These are phyloP conservation scores for Glaucidium brasilianum DNA, from an alignment of 2,113 vertebrate species.

Conservation along the genomic window DNA sequence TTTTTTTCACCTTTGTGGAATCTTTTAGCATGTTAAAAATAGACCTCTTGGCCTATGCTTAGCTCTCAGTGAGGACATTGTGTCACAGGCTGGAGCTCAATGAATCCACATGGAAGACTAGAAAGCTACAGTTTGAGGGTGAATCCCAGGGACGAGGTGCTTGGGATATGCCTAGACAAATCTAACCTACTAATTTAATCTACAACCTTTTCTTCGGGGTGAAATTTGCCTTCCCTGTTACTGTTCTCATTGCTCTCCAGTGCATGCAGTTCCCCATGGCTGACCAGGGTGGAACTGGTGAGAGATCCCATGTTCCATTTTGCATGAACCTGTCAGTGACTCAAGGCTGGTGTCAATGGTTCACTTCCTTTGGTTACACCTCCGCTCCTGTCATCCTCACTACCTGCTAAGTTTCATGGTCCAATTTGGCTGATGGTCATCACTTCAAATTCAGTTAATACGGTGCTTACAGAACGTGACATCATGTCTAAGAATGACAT, in stretches of 20 bases:
- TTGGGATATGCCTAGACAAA: neutral
- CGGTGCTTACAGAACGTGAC: neutral
- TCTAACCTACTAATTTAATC: neutral
- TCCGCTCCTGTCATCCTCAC: neutral
- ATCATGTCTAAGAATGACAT: neutral
- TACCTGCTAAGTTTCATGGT: neutral
- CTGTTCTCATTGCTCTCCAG: neutral
- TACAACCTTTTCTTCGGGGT: neutral
- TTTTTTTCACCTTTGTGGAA: neutral
- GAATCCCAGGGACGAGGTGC: neutral
- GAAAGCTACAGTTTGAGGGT: neutral
- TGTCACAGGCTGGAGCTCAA: neutral
- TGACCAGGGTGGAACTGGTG: neutral
- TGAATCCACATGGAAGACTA: neutral
- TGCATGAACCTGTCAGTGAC: neutral
- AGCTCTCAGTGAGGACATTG: neutral
- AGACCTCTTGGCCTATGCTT: neutral
- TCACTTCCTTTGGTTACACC: neutral
- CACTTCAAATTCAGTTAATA: neutral
- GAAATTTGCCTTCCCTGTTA: neutral
- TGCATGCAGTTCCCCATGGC: neutral
- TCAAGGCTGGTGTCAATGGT: neutral
- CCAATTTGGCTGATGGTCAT: neutral
- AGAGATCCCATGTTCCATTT: neutral
- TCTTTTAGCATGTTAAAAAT: neutral